phyloP scores from a whole-genome alignment of 2,113 vertebrate species.

The Ardeotis arabs region DNA sequence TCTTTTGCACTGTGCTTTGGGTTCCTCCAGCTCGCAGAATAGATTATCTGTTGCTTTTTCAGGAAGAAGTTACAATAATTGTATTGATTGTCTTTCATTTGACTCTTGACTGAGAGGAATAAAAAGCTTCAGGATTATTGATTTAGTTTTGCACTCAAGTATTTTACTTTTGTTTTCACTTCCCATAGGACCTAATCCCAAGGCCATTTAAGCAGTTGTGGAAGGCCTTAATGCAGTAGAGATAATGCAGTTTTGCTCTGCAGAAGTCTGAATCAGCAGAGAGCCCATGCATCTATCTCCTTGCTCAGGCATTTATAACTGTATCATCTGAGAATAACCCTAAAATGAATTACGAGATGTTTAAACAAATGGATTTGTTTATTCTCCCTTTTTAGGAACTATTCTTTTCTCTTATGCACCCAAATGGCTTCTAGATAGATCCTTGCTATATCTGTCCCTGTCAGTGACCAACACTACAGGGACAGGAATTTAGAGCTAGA shows the following conservation, averaged over 20 bases:
- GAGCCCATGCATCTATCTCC: background rate
- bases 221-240: constrained; percentile 49
- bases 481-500: background rate
- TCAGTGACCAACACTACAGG: background rate
- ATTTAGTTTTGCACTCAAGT: constrained; percentile 3
- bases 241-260: constrained; percentile 25
- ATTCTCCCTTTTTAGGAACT: background rate
- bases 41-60: constrained; percentile 47
- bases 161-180: constrained; percentile 63
- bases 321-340: background rate
- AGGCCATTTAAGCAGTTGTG: constrained; percentile 14
- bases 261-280: constrained; percentile 22
- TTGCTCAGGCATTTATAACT: background rate
- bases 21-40: background rate
- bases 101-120: constrained; percentile 60
- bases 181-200: constrained; percentile 59
- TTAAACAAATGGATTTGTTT: background rate
- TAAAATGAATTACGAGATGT: background rate
- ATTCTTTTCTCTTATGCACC: background rate
- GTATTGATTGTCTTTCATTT: constrained; percentile 66
- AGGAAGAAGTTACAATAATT: constrained; percentile 44
- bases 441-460: background rate
- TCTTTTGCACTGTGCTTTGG: background rate
- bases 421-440: background rate
- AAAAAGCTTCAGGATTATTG: constrained; percentile 52